Evolutionary conservation across 2,888 invertebrate species (phyloP).

Genomic region (Lepetodrilus schrolli): DNA sequence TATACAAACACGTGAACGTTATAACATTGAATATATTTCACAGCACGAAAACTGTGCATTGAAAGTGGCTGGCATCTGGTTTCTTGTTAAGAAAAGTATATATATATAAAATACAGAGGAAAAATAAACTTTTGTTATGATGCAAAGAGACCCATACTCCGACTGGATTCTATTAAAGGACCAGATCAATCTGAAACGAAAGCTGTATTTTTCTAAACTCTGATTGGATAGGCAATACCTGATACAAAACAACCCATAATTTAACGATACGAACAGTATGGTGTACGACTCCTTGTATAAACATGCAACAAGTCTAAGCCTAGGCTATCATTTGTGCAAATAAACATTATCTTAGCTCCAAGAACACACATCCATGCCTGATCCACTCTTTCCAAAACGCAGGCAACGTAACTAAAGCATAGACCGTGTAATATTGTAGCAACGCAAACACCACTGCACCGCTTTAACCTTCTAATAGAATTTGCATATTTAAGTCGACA

Average conservation of each 20-base stretch:
- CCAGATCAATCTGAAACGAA: constrained; percentile 1
- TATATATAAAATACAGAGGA: neutral
- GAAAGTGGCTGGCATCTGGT: too few relatives aligned
- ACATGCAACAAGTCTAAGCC: neutral
- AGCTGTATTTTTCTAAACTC: neutral
- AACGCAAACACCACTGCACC: too few relatives aligned
- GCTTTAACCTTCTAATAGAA: too few relatives aligned
- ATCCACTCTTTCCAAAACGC: too few relatives aligned
- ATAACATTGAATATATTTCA: too few relatives aligned
- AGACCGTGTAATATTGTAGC: too few relatives aligned
- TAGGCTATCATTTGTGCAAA: constrained; percentile 12
- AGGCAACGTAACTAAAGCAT: too few relatives aligned
- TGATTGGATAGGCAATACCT: neutral
- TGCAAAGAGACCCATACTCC: too few relatives aligned
- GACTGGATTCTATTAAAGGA: neutral
- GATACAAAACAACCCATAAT: constrained; percentile 14
- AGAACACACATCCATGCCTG: neutral
- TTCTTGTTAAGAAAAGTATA: too few relatives aligned
- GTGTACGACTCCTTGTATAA: neutral
- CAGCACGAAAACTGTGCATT: too few relatives aligned
- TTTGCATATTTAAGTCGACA: too few relatives aligned
- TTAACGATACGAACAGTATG: constrained; percentile 9
- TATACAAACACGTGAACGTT: too few relatives aligned
- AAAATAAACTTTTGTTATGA: neutral
- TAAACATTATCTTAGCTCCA: constrained; percentile 3